phyloP scores from a whole-genome alignment of 2,797 vertebrate species.

The Premnoplex brunnescens region DNA sequence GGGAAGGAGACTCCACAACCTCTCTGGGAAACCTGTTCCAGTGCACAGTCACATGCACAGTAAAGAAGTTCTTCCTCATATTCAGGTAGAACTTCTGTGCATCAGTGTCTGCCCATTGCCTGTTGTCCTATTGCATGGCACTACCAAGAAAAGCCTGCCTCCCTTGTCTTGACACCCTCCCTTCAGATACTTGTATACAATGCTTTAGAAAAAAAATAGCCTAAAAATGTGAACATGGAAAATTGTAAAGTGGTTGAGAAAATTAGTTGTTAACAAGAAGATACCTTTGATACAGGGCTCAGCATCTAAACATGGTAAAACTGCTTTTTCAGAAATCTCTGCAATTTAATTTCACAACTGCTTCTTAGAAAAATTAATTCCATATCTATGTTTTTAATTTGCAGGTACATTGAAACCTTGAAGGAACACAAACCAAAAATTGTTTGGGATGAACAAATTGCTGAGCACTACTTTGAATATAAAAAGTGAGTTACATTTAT shows the following conservation, averaged over 20 bases:
- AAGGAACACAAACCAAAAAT: slow-evolving; percentile 90
- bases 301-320: background rate
- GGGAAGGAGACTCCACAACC: background rate
- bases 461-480: slow-evolving; percentile 92
- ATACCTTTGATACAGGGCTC: background rate
- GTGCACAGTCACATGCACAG: background rate
- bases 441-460: slow-evolving; percentile 88
- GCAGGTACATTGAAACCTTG: slow-evolving; percentile 90
- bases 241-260: background rate
- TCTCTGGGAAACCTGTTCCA: background rate
- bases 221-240: background rate
- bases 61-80: background rate
- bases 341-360: background rate
- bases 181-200: background rate
- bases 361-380: background rate
- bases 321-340: background rate
- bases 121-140: background rate
- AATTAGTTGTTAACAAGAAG: background rate
- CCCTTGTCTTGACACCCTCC: background rate
- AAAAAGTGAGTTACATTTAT: slow-evolving; percentile 83
- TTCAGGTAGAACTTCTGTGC: background rate
- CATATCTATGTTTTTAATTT: slow-evolving; percentile 12
- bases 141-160: background rate
- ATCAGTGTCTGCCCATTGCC: background rate
- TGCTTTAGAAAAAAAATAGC: background rate